Base-by-base conservation (phyloP, 1,140 invertebrate genomes). In the Drosophila bifasciata region DNA sequence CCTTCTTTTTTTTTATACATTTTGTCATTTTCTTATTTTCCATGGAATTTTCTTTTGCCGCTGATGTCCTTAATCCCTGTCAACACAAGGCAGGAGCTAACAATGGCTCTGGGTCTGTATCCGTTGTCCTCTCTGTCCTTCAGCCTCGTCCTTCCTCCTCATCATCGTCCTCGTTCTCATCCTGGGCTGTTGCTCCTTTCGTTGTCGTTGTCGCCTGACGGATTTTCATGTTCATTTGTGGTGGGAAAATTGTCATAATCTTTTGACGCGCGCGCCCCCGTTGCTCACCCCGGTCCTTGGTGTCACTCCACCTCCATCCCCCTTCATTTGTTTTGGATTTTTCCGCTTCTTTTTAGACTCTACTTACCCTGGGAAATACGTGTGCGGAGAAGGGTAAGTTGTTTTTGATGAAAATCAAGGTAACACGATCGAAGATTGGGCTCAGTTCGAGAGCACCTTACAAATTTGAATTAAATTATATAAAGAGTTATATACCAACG, bases 231-330 rank as follows among this genome's bases (percentile, higher is more conserved):
- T 79, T 89, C 86, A 90, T 89, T 89, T 89, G 86, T 81, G 86
- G 86, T 90, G 83, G 68, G 76, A 90, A 90, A 90, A 86, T 90
- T 86, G 86, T 90, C 86, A 90, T 90, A 90, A 90, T 90, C 86
- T 90, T 90, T 90, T 90, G 86, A 90, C 86, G 84, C 76, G 84
- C 75, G 78, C n/a, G n/a, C n/a, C 68, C 44, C 39, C 11, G 32
- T 11, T 36, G 11, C 32, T 36, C 32, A 36, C 32, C 32, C n/a
- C n/a, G n/a, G n/a, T n/a, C n/a, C 32, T 4, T 3, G 32, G 32
- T 36, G 6, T 45, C 13, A 1, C 25, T 3, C 32, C n/a, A n/a
- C n/a, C 16, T 40, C 48, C 36, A 60, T 55, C 46, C 64, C 44
- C 48, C 56, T 52, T 50, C 57, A 46, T 43, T 61, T 16, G 55